Evolutionary conservation across 2,888 invertebrate species (phyloP).

Genomic region (Cremastinae sp.): DNA sequence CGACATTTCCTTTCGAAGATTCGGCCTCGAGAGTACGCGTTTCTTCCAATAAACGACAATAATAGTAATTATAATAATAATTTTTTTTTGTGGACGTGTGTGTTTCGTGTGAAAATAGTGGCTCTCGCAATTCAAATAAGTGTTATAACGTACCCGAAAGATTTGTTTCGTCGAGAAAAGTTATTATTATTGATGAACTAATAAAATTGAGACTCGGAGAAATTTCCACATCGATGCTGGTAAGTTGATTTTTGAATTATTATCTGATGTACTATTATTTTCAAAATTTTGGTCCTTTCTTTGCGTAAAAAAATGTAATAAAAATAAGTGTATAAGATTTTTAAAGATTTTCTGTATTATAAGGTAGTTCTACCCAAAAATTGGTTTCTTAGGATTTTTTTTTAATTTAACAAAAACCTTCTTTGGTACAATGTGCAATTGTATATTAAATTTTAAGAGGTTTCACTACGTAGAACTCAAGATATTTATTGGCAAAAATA

Average conservation of each 20-base stretch:
- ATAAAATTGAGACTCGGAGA: background rate
- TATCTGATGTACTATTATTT: background rate
- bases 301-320: too few species aligned
- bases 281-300: background rate
- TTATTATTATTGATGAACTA: background rate
- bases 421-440: too few species aligned
- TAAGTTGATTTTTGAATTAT: conserved; percentile 39
- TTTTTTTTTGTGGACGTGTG: background rate
- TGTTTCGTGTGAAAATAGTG: background rate
- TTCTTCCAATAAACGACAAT: conserved; percentile 5
- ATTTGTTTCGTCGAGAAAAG: conserved; percentile 66
- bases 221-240: conserved; percentile 24
- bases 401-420: too few species aligned
- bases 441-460: too few species aligned
- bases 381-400: too few species aligned
- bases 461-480: too few species aligned
- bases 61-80: conserved; percentile 9
- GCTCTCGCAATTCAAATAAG: background rate
- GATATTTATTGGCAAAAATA: too few species aligned
- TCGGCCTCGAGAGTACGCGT: background rate
- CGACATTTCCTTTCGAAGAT: background rate
- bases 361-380: too few species aligned
- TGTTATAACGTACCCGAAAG: background rate
- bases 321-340: too few species aligned
- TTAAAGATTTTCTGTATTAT: too few species aligned